These are phyloP conservation scores for Oscheius sp. DNA, from an alignment of 2,888 invertebrate species.

Conservation along the genomic window DNA sequence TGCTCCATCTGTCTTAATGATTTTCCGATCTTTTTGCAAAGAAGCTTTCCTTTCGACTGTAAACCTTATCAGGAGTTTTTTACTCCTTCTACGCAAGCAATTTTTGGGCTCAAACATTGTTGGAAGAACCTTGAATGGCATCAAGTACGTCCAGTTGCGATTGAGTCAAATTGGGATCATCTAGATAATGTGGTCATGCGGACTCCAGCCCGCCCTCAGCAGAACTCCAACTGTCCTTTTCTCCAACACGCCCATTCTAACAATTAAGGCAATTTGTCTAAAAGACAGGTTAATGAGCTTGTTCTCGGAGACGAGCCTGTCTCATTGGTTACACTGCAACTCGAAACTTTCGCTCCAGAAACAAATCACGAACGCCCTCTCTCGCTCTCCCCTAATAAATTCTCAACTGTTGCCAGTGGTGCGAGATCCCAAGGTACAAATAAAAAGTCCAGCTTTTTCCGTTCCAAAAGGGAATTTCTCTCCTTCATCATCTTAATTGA, in stretches of 20 bases:
- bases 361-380: too few relatives aligned
- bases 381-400: too few relatives aligned
- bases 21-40: too few relatives aligned
- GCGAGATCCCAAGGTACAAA: too few relatives aligned
- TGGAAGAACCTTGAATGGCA: background rate
- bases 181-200: constrained; percentile 31
- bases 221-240: constrained; percentile 27
- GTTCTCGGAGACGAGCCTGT: too few relatives aligned
- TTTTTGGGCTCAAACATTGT: background rate
- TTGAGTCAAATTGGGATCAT: constrained; percentile 22
- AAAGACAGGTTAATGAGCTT: too few relatives aligned
- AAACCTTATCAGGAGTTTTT: background rate
- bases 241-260: background rate
- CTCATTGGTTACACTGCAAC: too few relatives aligned
- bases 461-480: background rate
- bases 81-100: background rate
- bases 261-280: background rate
- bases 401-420: too few relatives aligned
- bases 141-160: constrained; percentile 7
- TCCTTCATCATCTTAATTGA: background rate
- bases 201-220: constrained; percentile 13
- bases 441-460: too few relatives aligned
- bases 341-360: too few relatives aligned
- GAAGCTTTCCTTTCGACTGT: too few relatives aligned
- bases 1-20: too few relatives aligned